Evolutionary conservation across 1,140 invertebrate genomes (phyloP).

Genomic region (Leptonema lineaticorne): DNA sequence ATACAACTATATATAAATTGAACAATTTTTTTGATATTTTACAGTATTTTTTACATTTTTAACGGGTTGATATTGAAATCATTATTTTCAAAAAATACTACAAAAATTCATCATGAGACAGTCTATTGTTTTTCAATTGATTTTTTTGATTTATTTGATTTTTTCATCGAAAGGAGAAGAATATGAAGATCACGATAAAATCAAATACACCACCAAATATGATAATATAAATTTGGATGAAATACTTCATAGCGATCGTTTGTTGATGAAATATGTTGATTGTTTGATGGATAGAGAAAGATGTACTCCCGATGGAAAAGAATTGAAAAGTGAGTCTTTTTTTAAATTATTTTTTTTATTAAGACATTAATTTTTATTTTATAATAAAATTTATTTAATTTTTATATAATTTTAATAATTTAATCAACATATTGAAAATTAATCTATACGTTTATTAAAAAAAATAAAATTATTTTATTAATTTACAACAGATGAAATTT

Average conservation of each 20-base stretch:
- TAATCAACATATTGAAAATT: not conserved
- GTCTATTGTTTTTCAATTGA: not conserved
- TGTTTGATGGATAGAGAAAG: conserved; percentile 67
- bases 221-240: conserved; percentile 71
- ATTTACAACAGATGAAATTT: no score
- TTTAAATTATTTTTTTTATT: no score
- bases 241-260: conserved; percentile 65
- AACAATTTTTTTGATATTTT: no score
- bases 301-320: conserved; percentile 70
- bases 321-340: conserved; percentile 68
- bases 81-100: no score
- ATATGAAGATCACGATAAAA: conserved; percentile 43
- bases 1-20: no score
- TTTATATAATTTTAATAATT: not conserved
- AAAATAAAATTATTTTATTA: not conserved
- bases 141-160: not conserved
- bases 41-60: no score
- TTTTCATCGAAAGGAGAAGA: not conserved
- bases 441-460: not conserved
- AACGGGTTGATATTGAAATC: no score
- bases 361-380: not conserved
- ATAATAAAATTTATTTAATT: not conserved
- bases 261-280: conserved; percentile 66
- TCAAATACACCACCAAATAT: conserved; percentile 69
- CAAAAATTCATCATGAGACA: no score